Evolutionary conservation across 2,888 invertebrate species (phyloP).

Genomic region (Cataglyphis rosenhaueri): DNA sequence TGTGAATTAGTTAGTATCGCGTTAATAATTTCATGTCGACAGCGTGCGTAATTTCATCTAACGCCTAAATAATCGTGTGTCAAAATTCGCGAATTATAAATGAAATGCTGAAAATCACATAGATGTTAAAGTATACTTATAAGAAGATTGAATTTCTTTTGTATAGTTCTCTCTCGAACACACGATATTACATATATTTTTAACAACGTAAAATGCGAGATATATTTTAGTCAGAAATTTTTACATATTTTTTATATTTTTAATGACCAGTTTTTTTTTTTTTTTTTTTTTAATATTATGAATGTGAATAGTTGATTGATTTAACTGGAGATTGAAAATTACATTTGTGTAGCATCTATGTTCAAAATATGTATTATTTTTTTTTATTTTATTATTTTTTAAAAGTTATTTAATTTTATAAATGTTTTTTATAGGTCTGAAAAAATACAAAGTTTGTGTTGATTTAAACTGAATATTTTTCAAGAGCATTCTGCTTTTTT

Average conservation of each 20-base stretch:
- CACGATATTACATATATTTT: background rate
- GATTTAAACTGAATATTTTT: background rate
- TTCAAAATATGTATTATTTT: background rate
- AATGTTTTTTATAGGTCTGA: background rate
- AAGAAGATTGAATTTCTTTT: constrained; percentile 24
- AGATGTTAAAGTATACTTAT: background rate
- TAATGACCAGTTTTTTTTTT: background rate
- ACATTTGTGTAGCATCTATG: background rate
- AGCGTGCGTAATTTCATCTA: constrained; percentile 8
- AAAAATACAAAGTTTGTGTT: background rate
- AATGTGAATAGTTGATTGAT: background rate
- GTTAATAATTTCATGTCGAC: constrained; percentile 22
- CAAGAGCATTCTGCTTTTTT: background rate
- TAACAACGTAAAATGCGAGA: background rate
- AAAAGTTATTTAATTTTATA: background rate
- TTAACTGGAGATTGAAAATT: background rate
- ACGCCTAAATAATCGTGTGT: constrained; percentile 14
- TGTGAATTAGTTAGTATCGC: constrained; percentile 1
- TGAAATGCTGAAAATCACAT: background rate
- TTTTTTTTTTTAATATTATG: background rate
- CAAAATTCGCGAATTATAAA: constrained; percentile 25
- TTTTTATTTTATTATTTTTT: background rate
- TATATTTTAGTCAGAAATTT: background rate
- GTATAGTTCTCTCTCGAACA: background rate
- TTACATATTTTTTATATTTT: background rate